phyloP scores from a whole-genome alignment of 2,797 vertebrate genomes.

The Huso huso region DNA sequence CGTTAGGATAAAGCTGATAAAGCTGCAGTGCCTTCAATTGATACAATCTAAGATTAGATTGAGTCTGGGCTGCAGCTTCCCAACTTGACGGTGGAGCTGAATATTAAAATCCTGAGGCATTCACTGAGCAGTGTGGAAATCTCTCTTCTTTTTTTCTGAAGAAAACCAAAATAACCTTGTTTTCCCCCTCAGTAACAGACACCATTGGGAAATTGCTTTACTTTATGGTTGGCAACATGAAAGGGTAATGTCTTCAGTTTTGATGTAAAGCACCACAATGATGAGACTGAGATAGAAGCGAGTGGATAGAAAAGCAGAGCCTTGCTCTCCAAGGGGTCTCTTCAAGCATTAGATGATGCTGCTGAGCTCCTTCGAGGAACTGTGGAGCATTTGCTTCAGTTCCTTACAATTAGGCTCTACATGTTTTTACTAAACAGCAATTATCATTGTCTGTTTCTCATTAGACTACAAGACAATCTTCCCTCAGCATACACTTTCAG shows the following conservation, averaged over 20 bases:
- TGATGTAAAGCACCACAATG: background rate
- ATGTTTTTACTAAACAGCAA: slow-evolving; percentile 11
- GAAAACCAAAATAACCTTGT: background rate
- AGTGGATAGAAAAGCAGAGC: background rate
- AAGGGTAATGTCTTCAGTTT: background rate
- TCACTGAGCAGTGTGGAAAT: background rate
- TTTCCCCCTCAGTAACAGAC: slow-evolving; percentile 6
- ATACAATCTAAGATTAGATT: slow-evolving; percentile 39
- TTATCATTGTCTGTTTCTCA: slow-evolving; percentile 7
- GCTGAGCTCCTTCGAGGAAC: too few species aligned
- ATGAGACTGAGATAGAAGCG: background rate
- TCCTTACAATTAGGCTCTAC: slow-evolving; percentile 8
- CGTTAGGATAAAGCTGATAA: background rate
- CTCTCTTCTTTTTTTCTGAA: background rate
- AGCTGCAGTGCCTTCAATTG: slow-evolving; percentile 32
- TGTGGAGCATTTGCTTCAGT: background rate
- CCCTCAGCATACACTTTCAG: slow-evolving; percentile 3
- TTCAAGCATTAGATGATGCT: too few species aligned
- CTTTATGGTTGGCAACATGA: slow-evolving; percentile 1
- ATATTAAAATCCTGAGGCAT: slow-evolving; percentile 23
- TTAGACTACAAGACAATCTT: slow-evolving; percentile 13
- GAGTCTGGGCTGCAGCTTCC: slow-evolving; percentile 33
- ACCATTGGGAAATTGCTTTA: slow-evolving; percentile 7
- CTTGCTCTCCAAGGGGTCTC: too few species aligned
- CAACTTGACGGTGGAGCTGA: slow-evolving; percentile 21